These are phyloP conservation scores for Spicauda simplicius DNA, from an alignment of 2,888 invertebrate species.

Conservation along the genomic window DNA sequence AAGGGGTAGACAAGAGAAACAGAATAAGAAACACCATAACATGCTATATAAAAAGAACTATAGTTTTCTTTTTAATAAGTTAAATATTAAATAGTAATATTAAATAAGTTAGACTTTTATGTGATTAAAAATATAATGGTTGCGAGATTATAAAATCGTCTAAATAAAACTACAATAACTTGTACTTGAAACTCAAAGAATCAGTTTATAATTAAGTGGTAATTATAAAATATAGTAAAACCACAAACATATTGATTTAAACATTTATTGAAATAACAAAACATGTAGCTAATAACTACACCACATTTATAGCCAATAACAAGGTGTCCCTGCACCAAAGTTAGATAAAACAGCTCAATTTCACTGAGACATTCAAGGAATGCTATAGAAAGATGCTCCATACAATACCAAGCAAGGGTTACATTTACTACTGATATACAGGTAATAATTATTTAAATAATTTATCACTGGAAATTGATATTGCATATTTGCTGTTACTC, in stretches of 20 bases:
- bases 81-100: no score
- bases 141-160: no score
- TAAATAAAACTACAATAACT: no score
- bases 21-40: no score
- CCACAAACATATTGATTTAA: slow-evolving; percentile 32
- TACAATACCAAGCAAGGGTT: slow-evolving; percentile 13
- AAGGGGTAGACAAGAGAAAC: no score
- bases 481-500: not conserved
- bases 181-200: no score
- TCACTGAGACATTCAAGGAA: slow-evolving; percentile 48
- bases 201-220: no score
- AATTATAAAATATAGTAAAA: not conserved
- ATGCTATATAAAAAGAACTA: no score
- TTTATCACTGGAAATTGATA: slow-evolving; percentile 17
- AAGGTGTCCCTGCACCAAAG: slow-evolving; percentile 59
- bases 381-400: slow-evolving; percentile 45
- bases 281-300: slow-evolving; percentile 49
- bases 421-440: not conserved
- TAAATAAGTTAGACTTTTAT: no score
- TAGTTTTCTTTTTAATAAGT: no score
- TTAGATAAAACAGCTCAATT: slow-evolving; percentile 50
- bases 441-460: slow-evolving; percentile 3
- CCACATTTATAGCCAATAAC: slow-evolving; percentile 41
- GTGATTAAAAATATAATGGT: no score
- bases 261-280: slow-evolving; percentile 46